A percentile compares a stretch with the other conserved stretches of the same genome.
phyloP scores from a whole-genome alignment of 2,113 vertebrate species.

The Fukomys damarensis region DNA sequence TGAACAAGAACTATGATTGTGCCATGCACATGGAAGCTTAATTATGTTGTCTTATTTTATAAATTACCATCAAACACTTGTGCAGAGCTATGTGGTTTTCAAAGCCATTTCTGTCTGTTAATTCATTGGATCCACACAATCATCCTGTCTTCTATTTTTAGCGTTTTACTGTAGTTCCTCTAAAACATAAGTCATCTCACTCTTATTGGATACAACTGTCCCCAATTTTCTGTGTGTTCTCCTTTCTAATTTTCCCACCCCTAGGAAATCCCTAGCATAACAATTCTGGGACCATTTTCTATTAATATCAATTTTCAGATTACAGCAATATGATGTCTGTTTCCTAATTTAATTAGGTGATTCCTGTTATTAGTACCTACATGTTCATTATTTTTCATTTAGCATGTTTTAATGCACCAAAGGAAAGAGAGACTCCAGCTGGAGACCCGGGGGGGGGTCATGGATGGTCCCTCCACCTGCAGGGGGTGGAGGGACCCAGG shows the following conservation, averaged over 20 bases:
- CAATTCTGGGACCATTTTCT: slow-evolving; percentile 73
- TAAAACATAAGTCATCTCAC: not conserved
- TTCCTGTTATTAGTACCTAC: slow-evolving; percentile 79
- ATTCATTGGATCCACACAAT: not conserved
- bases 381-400: slow-evolving; percentile 69
- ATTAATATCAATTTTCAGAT: slow-evolving; percentile 78
- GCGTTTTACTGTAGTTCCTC: slow-evolving; percentile 16
- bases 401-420: slow-evolving; percentile 44
- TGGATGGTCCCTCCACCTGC: not conserved
- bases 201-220: not conserved
- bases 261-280: slow-evolving; percentile 73
- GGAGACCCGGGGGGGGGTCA: not conserved
- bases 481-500: not conserved
- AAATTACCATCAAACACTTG: not conserved
- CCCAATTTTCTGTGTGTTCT: slow-evolving; percentile 63
- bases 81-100: not conserved
- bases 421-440: slow-evolving; percentile 54
- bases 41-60: not conserved
- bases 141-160: slow-evolving; percentile 50
- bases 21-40: not conserved
- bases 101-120: not conserved
- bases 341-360: slow-evolving; percentile 76
- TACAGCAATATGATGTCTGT: slow-evolving; percentile 73
- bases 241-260: slow-evolving; percentile 62
- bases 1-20: not conserved